Evolutionary conservation across 2,113 vertebrate genomes (phyloP).

Genomic region (Clupea harengus): DNA sequence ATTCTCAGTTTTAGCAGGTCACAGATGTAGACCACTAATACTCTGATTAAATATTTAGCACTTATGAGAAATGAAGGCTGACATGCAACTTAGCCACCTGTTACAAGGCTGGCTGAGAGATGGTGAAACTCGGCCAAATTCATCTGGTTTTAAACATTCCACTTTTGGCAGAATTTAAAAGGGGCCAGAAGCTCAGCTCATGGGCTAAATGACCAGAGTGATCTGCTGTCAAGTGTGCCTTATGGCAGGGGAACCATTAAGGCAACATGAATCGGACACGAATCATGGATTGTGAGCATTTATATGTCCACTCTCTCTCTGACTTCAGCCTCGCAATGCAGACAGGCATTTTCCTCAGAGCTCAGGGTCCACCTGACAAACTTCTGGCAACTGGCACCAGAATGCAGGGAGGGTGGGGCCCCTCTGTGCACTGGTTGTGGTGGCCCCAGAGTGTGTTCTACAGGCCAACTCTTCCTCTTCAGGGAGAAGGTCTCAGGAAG

Average conservation of each 20-base stretch:
- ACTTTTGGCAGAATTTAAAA: background rate
- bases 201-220: background rate
- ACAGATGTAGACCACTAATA: slow-evolving; percentile 5
- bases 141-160: background rate
- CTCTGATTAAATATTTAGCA: background rate
- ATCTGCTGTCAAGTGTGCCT: background rate
- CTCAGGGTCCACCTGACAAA: background rate
- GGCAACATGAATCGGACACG: background rate
- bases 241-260: background rate
- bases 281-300: background rate
- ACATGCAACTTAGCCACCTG: slow-evolving; percentile 11
- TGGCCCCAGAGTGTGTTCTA: background rate
- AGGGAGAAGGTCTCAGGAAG: background rate
- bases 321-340: background rate
- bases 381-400: background rate
- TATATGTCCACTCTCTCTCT: background rate
- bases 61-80: background rate
- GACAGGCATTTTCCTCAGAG: background rate
- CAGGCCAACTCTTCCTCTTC: background rate
- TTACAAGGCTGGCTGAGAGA: background rate
- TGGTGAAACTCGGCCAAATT: background rate
- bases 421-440: background rate
- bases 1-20: background rate
- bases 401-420: background rate
- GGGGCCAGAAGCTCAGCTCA: background rate